These are phyloP conservation scores for Hydrocynus forskahlii DNA, from an alignment of 2,797 vertebrate species.

Conservation along the genomic window DNA sequence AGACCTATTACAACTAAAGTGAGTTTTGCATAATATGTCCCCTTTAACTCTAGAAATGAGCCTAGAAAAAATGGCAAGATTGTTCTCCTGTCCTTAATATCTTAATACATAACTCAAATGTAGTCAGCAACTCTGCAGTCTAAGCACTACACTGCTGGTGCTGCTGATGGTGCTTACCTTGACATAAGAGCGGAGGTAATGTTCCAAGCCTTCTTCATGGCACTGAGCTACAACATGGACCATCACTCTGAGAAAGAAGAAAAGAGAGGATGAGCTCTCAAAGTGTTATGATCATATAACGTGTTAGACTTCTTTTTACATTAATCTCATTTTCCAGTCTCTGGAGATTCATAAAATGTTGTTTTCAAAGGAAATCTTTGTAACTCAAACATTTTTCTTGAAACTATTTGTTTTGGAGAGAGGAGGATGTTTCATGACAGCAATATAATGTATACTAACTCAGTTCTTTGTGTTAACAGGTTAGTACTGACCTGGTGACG, in stretches of 20 bases:
- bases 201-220: slow-evolving; percentile 95
- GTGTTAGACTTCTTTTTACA: neutral
- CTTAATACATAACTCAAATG: neutral
- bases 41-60: neutral
- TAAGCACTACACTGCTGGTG: too few relatives aligned
- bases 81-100: neutral
- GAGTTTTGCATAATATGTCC: too few relatives aligned
- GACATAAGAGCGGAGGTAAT: slow-evolving; percentile 93
- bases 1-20: too few relatives aligned
- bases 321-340: neutral
- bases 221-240: slow-evolving; percentile 97
- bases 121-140: neutral
- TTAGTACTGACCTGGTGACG: slow-evolving; percentile 84
- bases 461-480: too few relatives aligned
- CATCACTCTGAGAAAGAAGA: slow-evolving; percentile 85
- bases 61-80: too few relatives aligned
- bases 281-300: neutral
- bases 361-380: neutral
- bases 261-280: too few relatives aligned
- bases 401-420: neutral
- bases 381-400: too few relatives aligned
- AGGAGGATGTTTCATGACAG: neutral
- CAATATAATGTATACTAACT: too few relatives aligned
- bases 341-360: neutral
- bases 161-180: slow-evolving; percentile 79